These are phyloP conservation scores for Delphinus delphis DNA, from an alignment of 2,113 vertebrate species.

Conservation along the genomic window DNA sequence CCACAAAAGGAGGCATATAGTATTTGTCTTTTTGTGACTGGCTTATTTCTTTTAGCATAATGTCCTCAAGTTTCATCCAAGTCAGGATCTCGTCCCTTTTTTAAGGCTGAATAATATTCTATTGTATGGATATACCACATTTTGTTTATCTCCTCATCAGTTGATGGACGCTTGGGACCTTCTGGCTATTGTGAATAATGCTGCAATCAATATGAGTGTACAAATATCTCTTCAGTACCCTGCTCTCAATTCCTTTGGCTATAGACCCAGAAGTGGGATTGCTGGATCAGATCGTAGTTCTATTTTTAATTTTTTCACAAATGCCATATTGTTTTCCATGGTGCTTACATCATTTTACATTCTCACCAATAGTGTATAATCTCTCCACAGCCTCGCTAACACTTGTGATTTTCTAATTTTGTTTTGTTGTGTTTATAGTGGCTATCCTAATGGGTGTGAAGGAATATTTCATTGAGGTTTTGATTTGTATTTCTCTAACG, in stretches of 20 bases:
- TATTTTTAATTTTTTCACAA: neutral
- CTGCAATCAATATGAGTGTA: too few species aligned
- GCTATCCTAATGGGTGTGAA: neutral
- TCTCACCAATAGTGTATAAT: neutral
- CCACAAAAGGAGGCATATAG: neutral
- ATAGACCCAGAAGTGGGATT: neutral
- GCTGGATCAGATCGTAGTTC: neutral
- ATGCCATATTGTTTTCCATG: neutral
- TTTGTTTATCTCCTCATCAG: too few species aligned
- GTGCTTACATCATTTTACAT: neutral
- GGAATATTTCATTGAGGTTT: neutral
- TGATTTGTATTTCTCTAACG: neutral
- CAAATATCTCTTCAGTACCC: neutral
- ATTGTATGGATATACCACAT: accelerated
- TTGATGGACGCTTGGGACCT: neutral
- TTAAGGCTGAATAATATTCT: neutral
- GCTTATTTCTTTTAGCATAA: too few species aligned
- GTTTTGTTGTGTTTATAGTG: neutral
- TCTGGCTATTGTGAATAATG: neutral
- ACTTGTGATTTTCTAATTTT: neutral
- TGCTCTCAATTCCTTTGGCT: neutral
- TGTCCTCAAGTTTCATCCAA: neutral
- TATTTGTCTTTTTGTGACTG: neutral
- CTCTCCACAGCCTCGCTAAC: neutral
- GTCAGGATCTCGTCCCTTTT: neutral